These are phyloP conservation scores for Apamea crenata DNA, from an alignment of 2,888 invertebrate species.

Conservation along the genomic window DNA sequence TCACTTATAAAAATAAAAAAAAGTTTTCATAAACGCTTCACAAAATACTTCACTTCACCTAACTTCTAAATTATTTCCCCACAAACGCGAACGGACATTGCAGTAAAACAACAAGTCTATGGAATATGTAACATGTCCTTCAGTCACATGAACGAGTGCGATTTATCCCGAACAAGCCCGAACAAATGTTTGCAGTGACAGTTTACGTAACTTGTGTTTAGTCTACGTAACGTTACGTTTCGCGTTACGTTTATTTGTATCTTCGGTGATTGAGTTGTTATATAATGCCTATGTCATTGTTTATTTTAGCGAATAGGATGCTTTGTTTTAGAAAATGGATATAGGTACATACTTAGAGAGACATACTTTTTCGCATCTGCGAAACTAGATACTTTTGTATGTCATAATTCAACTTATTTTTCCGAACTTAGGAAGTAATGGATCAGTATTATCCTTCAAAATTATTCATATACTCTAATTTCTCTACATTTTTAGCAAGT, in stretches of 20 bases:
- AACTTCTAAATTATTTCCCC: neutral
- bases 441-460: no score
- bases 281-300: constrained; percentile 3
- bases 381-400: no score
- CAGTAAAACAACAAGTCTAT: neutral
- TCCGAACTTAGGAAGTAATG: no score
- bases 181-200: constrained; percentile 22
- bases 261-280: neutral
- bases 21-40: no score
- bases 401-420: no score
- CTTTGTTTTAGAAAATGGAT: neutral
- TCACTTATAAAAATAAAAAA: no score
- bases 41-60: neutral
- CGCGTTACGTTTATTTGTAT: neutral
- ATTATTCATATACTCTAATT: no score
- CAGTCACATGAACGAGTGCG: neutral
- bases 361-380: neutral
- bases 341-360: no score
- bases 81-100: neutral
- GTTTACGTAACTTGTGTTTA: constrained; percentile 46
- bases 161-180: neutral
- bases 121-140: constrained; percentile 9
- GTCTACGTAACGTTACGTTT: constrained; percentile 7
- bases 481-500: no score
- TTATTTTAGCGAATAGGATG: neutral